Evolutionary conservation across 2,797 vertebrate genomes (phyloP), one percentile per base, ranked within the genome.

Genomic region (Gouania willdenowi): DNA sequence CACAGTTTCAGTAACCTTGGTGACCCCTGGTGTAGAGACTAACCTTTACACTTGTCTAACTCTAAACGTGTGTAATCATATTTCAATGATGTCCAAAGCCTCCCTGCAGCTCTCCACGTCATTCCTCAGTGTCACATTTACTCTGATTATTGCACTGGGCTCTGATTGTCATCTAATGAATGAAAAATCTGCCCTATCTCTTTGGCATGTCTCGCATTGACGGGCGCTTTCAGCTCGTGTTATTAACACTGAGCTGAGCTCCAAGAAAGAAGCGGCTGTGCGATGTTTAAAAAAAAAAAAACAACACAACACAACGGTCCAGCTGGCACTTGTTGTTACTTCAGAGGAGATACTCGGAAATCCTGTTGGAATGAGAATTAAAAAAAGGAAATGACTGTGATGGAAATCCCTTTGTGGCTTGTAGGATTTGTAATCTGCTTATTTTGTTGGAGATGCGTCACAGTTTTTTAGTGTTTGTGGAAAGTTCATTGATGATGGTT

Each of bases 291-390:
- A 57, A 24, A 63, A 57, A n/a, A n/a, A n/a, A n/a, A n/a, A n/a
- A n/a, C n/a, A n/a, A n/a, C n/a, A n/a, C n/a, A n/a, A 60, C 44
- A 24, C 46, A 1, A 54, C 46, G 50, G 53, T 43, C 34, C 70
- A 74, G 67, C 64, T 68, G 66, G 33, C 44, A 27, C 38, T 37
- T 50, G 19, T 20, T 1, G 19, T 19, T 6, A 6, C 4, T 4
- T 3, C 4, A 17, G 21, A 9, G 31, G 8, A 15, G 8, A 47
- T 2, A 8, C 14, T 9, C 0, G 8, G 34, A 27, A 8, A 15
- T 26, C 19, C 31, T 38, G 8, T 4, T 6, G 5, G n/a, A n/a
- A n/a, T n/a, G n/a, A n/a, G n/a, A n/a, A n/a, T n/a, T n/a, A n/a
- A n/a, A n/a, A n/a, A n/a, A n/a, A n/a, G n/a, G n/a, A n/a, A n/a